These are phyloP conservation scores for Lepidurus couesii DNA, from an alignment of 1,140 invertebrate species.

Conservation along the genomic window DNA sequence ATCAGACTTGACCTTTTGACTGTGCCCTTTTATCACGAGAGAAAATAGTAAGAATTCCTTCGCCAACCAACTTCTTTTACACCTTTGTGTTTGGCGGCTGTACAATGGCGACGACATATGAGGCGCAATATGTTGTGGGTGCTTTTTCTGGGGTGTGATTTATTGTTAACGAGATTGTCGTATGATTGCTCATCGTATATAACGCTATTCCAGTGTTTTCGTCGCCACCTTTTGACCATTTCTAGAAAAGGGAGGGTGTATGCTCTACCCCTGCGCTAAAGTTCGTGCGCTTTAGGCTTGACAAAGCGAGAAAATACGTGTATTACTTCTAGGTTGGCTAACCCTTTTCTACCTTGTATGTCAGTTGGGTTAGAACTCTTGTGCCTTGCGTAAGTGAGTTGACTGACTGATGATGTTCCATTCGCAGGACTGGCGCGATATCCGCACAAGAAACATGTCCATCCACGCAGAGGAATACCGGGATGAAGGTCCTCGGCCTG, in stretches of 20 bases:
- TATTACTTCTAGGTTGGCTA: background rate
- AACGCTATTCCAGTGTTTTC: background rate
- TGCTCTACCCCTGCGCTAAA: background rate
- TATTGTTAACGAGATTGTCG: background rate
- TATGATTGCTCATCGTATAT: background rate
- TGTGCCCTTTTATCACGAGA: too few relatives aligned
- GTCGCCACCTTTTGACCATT: background rate
- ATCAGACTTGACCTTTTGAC: too few relatives aligned
- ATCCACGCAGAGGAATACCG: constrained; percentile 30
- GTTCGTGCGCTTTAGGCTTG: background rate
- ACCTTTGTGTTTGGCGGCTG: too few relatives aligned
- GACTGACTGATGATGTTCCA: background rate
- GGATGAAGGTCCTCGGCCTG: constrained; percentile 33
- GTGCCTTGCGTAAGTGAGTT: background rate
- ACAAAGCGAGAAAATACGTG: background rate
- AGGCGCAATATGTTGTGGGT: background rate
- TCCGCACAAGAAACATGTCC: constrained; percentile 21
- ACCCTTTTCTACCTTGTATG: constrained; percentile 1
- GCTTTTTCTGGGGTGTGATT: background rate
- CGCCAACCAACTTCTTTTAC: too few relatives aligned
- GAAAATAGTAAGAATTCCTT: too few relatives aligned
- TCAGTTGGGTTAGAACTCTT: background rate
- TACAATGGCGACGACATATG: background rate
- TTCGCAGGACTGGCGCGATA: background rate
- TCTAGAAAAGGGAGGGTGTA: background rate